Conservation (phyloP, 1,140 invertebrate species). For the Aradophagus sp. region DNA sequence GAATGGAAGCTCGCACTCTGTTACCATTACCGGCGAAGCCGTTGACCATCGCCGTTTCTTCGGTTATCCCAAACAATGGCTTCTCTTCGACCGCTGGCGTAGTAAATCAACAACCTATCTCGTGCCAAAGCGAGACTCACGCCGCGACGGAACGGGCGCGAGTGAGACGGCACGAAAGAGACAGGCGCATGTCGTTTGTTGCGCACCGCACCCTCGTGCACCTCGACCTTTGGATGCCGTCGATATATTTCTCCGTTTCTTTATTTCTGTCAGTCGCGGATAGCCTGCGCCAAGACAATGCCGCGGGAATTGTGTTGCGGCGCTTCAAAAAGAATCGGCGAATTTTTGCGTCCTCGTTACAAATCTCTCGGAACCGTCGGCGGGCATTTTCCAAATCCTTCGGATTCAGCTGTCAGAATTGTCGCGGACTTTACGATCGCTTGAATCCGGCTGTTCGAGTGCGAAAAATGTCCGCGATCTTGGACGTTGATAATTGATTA, state of each 20-base stretch:
- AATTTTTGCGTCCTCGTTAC: no score
- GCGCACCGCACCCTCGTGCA: constrained; percentile 36
- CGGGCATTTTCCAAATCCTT: no score
- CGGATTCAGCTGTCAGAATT: no score
- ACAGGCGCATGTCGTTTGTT: constrained; percentile 23
- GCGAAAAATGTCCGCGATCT: no score
- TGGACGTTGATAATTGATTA: no score
- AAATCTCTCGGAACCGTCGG: no score
- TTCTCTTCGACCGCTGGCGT: constrained; percentile 14
- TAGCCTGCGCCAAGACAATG: constrained; percentile 22
- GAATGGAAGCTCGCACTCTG: constrained; percentile 51
- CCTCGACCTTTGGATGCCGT: constrained; percentile 44
- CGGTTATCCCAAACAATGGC: constrained; percentile 49
- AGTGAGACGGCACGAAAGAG: constrained; percentile 1
- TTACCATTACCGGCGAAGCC: constrained; percentile 49
- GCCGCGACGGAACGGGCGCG: no score
- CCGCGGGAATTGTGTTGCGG: constrained; percentile 6
- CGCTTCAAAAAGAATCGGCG: constrained; percentile 1
- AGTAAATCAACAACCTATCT: constrained; percentile 51
- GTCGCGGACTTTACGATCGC: no score
- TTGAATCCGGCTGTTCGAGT: no score
- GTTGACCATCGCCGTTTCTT: constrained; percentile 48
- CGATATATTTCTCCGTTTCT: constrained; percentile 44
- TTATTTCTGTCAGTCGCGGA: constrained; percentile 39
- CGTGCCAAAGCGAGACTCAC: constrained; percentile 8